Conservation (phyloP, 2,888 invertebrate genomes). For the Odontocolon sp. region DNA sequence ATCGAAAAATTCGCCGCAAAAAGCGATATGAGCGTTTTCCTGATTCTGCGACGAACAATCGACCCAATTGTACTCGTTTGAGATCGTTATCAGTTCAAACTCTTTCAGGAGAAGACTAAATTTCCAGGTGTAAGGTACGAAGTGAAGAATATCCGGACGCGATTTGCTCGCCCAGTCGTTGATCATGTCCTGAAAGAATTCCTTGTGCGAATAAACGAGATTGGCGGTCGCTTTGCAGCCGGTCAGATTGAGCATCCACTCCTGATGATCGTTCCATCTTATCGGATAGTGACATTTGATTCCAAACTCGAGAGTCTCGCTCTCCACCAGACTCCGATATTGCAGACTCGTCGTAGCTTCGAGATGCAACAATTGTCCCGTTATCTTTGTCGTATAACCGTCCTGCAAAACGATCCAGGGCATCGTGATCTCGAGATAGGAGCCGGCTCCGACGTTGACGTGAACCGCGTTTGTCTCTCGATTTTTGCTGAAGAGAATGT, state of each 20-base stretch:
- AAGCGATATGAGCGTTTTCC: constrained; percentile 96
- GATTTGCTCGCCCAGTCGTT: constrained; percentile 98
- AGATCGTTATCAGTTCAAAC: constrained; percentile 95
- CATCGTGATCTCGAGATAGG: constrained; percentile 97
- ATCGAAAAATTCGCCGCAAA: constrained; percentile 96
- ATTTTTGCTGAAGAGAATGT: constrained; percentile 97
- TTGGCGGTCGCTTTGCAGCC: constrained; percentile 97
- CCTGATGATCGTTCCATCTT: constrained; percentile 98
- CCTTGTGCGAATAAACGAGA: constrained; percentile 96
- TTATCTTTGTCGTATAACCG: constrained; percentile 95
- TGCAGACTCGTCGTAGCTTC: constrained; percentile 98
- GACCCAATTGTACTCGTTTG: constrained; percentile 99
- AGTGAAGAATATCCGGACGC: constrained; percentile 95
- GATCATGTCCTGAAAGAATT: constrained; percentile 97
- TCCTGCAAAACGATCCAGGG: constrained; percentile 95
- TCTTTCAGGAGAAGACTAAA: constrained; percentile 95
- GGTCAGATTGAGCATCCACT: constrained; percentile 95
- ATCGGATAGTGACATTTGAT: constrained; percentile 94
- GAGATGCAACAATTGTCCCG: constrained; percentile 95
- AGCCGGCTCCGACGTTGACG: constrained; percentile 96
- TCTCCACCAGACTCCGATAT: constrained; percentile 95
- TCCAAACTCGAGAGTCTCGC: constrained; percentile 97
- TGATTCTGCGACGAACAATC: constrained; percentile 98
- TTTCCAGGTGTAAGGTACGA: constrained; percentile 98
- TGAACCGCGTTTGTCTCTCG: constrained; percentile 98